Base-by-base conservation (phyloP, 2,888 invertebrate species). In the Calameuta filiformis region DNA sequence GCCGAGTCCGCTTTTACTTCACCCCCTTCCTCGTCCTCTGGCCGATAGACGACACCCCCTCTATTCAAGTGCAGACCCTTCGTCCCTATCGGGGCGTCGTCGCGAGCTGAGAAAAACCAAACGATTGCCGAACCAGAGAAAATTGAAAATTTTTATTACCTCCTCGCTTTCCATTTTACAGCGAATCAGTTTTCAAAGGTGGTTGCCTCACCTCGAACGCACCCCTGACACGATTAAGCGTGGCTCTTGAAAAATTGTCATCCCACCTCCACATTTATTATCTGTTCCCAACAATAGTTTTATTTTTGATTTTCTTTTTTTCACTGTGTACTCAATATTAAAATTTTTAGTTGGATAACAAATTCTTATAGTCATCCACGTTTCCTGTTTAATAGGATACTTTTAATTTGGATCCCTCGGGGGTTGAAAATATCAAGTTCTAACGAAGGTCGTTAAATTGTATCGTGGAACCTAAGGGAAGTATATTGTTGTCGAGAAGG, bases 131-230 rank as follows among this genome's bases (percentile, higher is more conserved):
- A 31, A 71, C 31, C 56, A 56, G 56, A 35, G 75, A 84, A 87
- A 82, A 87, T 88, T 86, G 86, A 83, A 86, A 85, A 82, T 83
- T 85, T 84, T 87, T 86, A 85, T 85, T 84, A 84, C 82, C 82
- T 83, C 76, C 82, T 83, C 85, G 83, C 23, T 86, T 87, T 85
- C 85, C 84, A 84, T 85, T 86, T 86, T 84, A 85, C 82, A 83
- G 81, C 82, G 78, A 82, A 83, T 83, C 85, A 75, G 79, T 35
- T 76, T 78, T 31, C 69, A 79, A 79, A 78, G 79, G 68, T 73
- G 12, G 34, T 71, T 56, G 56, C 76, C 75, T 79, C 76, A 78
- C 79, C 81, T 86, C 85, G 83, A 80, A 82, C 79, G 79, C 77
- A 23, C 69, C 77, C 73, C 77, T 84, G 84, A 85, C 80, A 79